Evolutionary conservation across 2,797 vertebrate species (phyloP).

Genomic region (Cyprinella venusta): DNA sequence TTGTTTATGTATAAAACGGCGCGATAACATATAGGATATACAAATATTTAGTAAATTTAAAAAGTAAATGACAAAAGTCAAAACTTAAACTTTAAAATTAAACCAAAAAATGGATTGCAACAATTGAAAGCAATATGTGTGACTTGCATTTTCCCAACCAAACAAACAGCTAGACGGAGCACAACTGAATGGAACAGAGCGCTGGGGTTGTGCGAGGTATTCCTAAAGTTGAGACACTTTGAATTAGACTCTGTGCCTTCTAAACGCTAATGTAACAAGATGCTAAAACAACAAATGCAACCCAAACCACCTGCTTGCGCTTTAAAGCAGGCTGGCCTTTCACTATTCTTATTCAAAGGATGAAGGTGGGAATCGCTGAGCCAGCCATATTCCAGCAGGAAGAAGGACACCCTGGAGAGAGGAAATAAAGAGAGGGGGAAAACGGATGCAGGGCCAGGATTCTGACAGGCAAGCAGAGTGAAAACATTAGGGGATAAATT

Average conservation of each 20-base stretch:
- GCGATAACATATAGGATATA: too few species aligned
- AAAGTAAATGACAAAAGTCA: neutral
- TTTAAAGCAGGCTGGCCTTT: slow-evolving; percentile 69
- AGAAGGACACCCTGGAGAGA: slow-evolving; percentile 53
- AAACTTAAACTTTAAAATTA: too few species aligned
- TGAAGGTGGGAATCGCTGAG: slow-evolving; percentile 71
- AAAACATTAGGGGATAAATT: slow-evolving; percentile 77
- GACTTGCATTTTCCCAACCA: neutral
- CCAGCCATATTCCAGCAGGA: slow-evolving; percentile 68
- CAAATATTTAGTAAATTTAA: neutral
- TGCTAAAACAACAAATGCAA: slow-evolving; percentile 46
- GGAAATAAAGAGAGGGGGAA: slow-evolving; percentile 52
- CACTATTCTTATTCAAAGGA: slow-evolving; percentile 69
- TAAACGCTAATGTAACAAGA: neutral
- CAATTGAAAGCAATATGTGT: neutral
- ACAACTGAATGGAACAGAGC: neutral
- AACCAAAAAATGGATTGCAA: neutral
- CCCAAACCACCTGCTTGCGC: slow-evolving; percentile 35
- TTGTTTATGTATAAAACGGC: too few species aligned
- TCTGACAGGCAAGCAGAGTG: slow-evolving; percentile 74
- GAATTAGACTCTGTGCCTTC: neutral
- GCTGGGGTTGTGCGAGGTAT: neutral
- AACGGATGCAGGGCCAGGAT: slow-evolving; percentile 71
- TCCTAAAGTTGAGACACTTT: neutral
- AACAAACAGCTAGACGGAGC: neutral